A percentile compares a stretch with the other conserved stretches of the same genome.
phyloP scores from a whole-genome alignment of 2,888 invertebrate genomes.

The Gnatocerus cornutus region DNA sequence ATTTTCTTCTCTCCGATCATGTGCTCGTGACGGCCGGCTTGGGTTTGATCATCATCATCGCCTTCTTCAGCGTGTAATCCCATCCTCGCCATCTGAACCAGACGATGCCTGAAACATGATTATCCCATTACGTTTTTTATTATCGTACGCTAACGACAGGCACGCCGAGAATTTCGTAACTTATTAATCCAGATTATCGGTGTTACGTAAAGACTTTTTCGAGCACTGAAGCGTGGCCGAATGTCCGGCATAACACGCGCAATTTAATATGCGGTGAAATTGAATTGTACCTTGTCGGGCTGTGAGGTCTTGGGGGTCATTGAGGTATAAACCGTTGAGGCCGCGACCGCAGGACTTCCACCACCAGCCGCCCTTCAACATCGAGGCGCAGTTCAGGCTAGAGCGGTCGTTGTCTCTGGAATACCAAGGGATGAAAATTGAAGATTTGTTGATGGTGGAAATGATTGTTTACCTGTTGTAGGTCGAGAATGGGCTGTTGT shows the following conservation, averaged over 20 bases:
- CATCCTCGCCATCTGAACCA: constrained; percentile 97
- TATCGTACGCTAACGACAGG: constrained; percentile 19
- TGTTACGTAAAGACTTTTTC: constrained; percentile 13
- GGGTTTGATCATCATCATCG: constrained; percentile 94
- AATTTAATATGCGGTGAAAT: constrained; percentile 25
- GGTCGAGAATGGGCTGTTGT: constrained; percentile 94
- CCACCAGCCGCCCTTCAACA: constrained; percentile 97
- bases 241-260: constrained; percentile 18
- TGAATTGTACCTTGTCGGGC: constrained; percentile 78
- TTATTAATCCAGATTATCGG: constrained; percentile 10
- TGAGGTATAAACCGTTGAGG: constrained; percentile 90
- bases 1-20: constrained; percentile 37
- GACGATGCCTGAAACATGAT: constrained; percentile 80
- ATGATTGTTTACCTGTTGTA: constrained; percentile 89
- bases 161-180: constrained; percentile 12
- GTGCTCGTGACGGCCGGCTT: constrained; percentile 74
- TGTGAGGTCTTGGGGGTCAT: constrained; percentile 91
- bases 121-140: constrained; percentile 7
- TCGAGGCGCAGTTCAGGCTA: constrained; percentile 92
- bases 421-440: constrained; percentile 50
- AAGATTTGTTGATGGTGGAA: too few species aligned
- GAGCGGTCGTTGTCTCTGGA: constrained; percentile 91
- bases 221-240: constrained; percentile 5
- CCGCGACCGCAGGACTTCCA: constrained; percentile 95
- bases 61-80: constrained; percentile 93